These are phyloP conservation scores for Drosophila paucipuncta DNA, from an alignment of 2,888 invertebrate genomes.

Conservation along the genomic window DNA sequence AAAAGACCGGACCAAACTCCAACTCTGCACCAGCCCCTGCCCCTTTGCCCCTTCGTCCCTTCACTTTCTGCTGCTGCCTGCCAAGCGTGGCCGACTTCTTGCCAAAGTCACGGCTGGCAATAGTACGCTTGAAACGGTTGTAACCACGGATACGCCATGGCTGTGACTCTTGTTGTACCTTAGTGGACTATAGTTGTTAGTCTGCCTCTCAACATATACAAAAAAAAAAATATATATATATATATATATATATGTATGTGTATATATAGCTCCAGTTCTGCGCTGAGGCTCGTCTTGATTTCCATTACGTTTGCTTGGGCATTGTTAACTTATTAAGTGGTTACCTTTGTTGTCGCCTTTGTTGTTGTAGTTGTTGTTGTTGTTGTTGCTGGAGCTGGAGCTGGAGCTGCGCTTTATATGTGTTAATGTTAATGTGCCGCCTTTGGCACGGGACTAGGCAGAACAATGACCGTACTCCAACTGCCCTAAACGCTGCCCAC, in stretches of 20 bases:
- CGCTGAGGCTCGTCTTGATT: slow-evolving; percentile 46
- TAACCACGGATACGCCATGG: slow-evolving; percentile 56
- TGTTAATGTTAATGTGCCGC: slow-evolving; percentile 30
- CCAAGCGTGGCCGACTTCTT: slow-evolving; percentile 73
- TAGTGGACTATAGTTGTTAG: slow-evolving; percentile 1
- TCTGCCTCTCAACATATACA: neutral
- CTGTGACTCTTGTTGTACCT: slow-evolving; percentile 12
- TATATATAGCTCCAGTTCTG: neutral
- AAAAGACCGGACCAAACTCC: slow-evolving; percentile 45
- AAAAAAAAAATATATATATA: neutral
- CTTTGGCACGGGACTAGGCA: slow-evolving; percentile 29
- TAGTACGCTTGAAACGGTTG: slow-evolving; percentile 57
- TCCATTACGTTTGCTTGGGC: slow-evolving; percentile 62
- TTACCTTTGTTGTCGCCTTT: slow-evolving; percentile 74
- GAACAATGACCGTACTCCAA: slow-evolving; percentile 46
- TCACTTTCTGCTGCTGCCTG: neutral
- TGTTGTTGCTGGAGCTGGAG: neutral
- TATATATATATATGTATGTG: neutral
- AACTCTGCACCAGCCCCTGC: neutral
- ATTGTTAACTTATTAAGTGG: slow-evolving; percentile 80
- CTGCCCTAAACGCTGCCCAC: slow-evolving; percentile 63
- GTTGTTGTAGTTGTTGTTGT: neutral
- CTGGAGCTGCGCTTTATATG: slow-evolving; percentile 28
- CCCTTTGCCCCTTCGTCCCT: neutral
- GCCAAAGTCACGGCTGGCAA: slow-evolving; percentile 73